These are phyloP conservation scores for Polyommatus icarus DNA, from an alignment of 2,888 invertebrate species.

Conservation along the genomic window DNA sequence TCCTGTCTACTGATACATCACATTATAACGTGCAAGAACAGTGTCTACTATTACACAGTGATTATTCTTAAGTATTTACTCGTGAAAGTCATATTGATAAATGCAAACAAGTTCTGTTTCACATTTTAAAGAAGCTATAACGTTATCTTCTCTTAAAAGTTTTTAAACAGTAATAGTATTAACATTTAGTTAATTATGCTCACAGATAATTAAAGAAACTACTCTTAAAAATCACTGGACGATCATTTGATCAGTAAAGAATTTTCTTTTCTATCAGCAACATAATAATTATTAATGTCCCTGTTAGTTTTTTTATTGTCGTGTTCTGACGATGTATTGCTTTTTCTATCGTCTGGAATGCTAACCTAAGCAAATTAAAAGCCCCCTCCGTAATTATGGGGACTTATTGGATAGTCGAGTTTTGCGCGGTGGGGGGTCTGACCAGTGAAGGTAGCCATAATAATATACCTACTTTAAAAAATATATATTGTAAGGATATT, in stretches of 20 bases:
- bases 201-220: background rate
- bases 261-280: background rate
- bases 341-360: background rate
- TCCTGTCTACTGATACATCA: constrained; percentile 45
- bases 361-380: constrained; percentile 1
- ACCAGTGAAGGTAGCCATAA: background rate
- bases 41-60: constrained; percentile 51
- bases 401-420: background rate
- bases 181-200: background rate
- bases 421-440: constrained; percentile 9
- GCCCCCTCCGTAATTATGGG: constrained; percentile 1
- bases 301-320: background rate
- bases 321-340: background rate
- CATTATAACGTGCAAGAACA: constrained; percentile 42
- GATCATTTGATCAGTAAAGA: background rate
- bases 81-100: constrained; percentile 28
- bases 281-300: background rate
- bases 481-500: background rate
- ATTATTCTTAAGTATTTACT: constrained; percentile 42
- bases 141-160: background rate
- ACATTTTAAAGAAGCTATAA: background rate
- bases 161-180: background rate
- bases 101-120: constrained; percentile 13
- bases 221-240: background rate
- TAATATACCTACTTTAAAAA: background rate